phyloP scores from a whole-genome alignment of 2,888 invertebrate genomes.

The Platyscelio sp. region DNA sequence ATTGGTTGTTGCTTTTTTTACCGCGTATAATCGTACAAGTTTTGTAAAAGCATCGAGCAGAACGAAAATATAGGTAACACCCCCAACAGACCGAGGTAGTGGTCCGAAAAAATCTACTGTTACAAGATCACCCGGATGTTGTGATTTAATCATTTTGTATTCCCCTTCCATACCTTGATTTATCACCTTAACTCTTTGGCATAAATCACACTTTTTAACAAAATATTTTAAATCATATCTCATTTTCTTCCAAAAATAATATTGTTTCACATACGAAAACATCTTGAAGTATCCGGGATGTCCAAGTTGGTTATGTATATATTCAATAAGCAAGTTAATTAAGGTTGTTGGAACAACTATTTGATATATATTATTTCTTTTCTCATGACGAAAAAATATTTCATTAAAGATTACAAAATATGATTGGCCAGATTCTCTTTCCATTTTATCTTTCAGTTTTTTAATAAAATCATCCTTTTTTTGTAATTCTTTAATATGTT shows the following conservation, averaged over 20 bases:
- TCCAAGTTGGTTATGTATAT: slow-evolving; percentile 11
- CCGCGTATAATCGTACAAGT: slow-evolving; percentile 6
- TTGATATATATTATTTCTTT: background rate
- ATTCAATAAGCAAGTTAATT: background rate
- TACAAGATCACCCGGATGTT: background rate
- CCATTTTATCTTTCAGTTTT: background rate
- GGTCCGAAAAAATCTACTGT: slow-evolving; percentile 44
- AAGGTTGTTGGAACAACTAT: background rate
- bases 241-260: slow-evolving; percentile 64
- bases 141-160: slow-evolving; percentile 7
- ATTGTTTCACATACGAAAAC: slow-evolving; percentile 44
- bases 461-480: background rate
- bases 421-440: background rate
- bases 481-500: background rate
- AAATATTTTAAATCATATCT: slow-evolving; percentile 29
- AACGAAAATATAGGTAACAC: slow-evolving; percentile 38
- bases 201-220: slow-evolving; percentile 31
- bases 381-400: background rate
- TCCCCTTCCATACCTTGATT: slow-evolving; percentile 26
- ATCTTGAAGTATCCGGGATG: slow-evolving; percentile 53
- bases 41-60: slow-evolving; percentile 23
- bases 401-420: slow-evolving; percentile 1
- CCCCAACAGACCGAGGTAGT: background rate
- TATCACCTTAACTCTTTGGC: background rate
- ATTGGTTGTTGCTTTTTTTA: no score